Evolutionary conservation across 2,888 invertebrate genomes (phyloP).

Genomic region (Pseudoips prasinana): DNA sequence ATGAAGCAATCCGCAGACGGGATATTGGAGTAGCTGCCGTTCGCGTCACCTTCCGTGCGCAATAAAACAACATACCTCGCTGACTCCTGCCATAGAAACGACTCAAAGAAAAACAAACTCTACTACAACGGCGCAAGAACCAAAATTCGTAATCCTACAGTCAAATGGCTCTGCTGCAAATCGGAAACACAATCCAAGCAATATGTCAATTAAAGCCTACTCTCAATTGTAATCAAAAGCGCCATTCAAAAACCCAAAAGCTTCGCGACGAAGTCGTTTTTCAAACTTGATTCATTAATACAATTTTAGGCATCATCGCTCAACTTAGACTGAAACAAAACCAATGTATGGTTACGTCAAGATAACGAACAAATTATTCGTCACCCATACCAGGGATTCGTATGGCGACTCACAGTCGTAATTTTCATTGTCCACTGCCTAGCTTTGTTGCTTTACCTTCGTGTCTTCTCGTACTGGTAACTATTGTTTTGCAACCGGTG

Average conservation of each 20-base stretch:
- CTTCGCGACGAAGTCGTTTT: constrained; percentile 64
- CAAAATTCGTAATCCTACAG: constrained; percentile 40
- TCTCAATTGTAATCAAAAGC: constrained; percentile 59
- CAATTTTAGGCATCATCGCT: constrained; percentile 28
- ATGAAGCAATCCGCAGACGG: constrained; percentile 77
- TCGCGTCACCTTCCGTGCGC: constrained; percentile 55
- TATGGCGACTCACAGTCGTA: constrained; percentile 78
- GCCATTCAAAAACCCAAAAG: constrained; percentile 59
- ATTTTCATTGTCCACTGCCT: constrained; percentile 72
- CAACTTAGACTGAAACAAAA: constrained; percentile 45
- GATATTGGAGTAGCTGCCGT: constrained; percentile 73
- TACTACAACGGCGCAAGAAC: constrained; percentile 43
- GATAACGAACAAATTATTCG: constrained; percentile 58
- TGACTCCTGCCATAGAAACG: constrained; percentile 39
- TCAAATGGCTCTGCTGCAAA: constrained; percentile 65
- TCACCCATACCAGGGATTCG: constrained; percentile 73
- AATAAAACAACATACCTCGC: constrained; percentile 66
- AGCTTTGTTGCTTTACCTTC: constrained; percentile 81
- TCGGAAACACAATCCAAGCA: constrained; percentile 61
- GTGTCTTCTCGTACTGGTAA: constrained; percentile 74
- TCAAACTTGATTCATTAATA: constrained; percentile 63
- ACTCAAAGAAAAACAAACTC: constrained; percentile 49
- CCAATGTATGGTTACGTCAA: constrained; percentile 74
- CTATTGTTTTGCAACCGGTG: constrained; percentile 56
- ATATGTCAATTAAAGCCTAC: constrained; percentile 72